phyloP scores from a whole-genome alignment of 2,888 invertebrate genomes.

The Silvanus unidentatus region DNA sequence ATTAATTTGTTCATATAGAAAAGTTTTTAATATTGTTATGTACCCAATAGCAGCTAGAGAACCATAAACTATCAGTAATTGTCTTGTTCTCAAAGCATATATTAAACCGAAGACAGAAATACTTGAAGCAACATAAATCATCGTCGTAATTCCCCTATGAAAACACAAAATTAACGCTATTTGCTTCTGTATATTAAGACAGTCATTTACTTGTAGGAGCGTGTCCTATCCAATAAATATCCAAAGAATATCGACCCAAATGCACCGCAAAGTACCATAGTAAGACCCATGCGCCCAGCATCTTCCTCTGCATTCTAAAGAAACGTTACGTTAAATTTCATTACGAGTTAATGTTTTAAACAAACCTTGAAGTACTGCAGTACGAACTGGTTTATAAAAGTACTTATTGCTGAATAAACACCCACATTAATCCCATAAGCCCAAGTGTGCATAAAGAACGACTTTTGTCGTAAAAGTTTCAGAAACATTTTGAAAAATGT shows the following conservation, averaged over 20 bases:
- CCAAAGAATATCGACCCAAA: constrained; percentile 84
- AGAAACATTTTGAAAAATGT: constrained; percentile 60
- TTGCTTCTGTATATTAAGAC: too few relatives aligned
- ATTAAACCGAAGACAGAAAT: constrained; percentile 17
- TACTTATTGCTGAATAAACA: constrained; percentile 91
- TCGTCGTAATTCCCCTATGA: constrained; percentile 25
- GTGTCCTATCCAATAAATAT: constrained; percentile 82
- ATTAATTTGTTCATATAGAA: constrained; percentile 5
- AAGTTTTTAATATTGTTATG: constrained; percentile 4
- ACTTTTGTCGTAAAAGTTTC: constrained; percentile 62
- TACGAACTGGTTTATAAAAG: constrained; percentile 82
- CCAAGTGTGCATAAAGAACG: constrained; percentile 71
- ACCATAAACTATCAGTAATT: constrained; percentile 17
- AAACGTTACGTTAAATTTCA: too few relatives aligned
- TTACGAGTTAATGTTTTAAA: constrained; percentile 1
- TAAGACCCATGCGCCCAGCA: constrained; percentile 82
- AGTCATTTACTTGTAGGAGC: constrained; percentile 85
- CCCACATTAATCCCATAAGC: constrained; percentile 95
- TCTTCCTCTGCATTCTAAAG: constrained; percentile 60
- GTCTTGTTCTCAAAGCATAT: constrained; percentile 15
- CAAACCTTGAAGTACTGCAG: constrained; percentile 69
- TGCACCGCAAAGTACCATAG: constrained; percentile 86
- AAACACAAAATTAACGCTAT: background rate
- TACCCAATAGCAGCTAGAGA: constrained; percentile 18
- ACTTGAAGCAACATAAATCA: constrained; percentile 20